A percentile compares a stretch with the other conserved stretches of the same genome.
phyloP scores from a whole-genome alignment of 2,113 vertebrate genomes.

The Lethenteron reissneri region DNA sequence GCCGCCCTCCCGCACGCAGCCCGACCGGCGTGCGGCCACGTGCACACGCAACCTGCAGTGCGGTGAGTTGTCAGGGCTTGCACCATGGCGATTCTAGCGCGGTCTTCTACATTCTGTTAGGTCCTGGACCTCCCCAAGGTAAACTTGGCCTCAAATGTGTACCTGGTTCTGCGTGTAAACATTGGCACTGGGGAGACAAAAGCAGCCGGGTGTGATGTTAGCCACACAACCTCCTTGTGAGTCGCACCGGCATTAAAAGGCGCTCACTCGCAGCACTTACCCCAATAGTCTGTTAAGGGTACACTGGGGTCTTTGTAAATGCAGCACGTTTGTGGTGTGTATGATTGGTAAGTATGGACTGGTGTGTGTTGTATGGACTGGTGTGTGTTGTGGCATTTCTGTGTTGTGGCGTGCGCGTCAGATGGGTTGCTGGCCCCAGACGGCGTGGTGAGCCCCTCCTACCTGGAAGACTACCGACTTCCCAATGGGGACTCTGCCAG shows the following conservation, averaged over 20 bases:
- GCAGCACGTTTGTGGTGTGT: neutral
- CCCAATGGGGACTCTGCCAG: slow-evolving; percentile 48
- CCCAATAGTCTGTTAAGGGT: neutral
- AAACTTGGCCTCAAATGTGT: slow-evolving; percentile 11
- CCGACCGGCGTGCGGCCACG: neutral
- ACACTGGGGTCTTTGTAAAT: neutral
- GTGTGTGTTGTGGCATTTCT: neutral
- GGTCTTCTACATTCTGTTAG: too few relatives aligned
- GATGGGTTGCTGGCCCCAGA: slow-evolving; percentile 62
- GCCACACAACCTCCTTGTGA: neutral
- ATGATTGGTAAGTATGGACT: neutral
- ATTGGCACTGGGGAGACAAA: too few relatives aligned
- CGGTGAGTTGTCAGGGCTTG: too few relatives aligned
- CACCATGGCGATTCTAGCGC: too few relatives aligned
- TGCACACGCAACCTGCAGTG: slow-evolving; percentile 7
- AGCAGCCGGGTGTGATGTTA: slow-evolving; percentile 8
- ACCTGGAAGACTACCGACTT: slow-evolving; percentile 47
- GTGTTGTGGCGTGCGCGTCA: slow-evolving; percentile 16
- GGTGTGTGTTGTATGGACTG: neutral
- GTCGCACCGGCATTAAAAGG: neutral
- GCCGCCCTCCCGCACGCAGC: neutral
- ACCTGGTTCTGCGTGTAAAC: too few relatives aligned
- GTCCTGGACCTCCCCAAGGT: slow-evolving; percentile 10
- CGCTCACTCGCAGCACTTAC: neutral
- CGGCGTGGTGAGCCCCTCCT: slow-evolving; percentile 53